Evolutionary conservation across 2,797 vertebrate species (phyloP), one percentile per base, ranked within the genome.

Genomic region (Malacoctenus gilli): DNA sequence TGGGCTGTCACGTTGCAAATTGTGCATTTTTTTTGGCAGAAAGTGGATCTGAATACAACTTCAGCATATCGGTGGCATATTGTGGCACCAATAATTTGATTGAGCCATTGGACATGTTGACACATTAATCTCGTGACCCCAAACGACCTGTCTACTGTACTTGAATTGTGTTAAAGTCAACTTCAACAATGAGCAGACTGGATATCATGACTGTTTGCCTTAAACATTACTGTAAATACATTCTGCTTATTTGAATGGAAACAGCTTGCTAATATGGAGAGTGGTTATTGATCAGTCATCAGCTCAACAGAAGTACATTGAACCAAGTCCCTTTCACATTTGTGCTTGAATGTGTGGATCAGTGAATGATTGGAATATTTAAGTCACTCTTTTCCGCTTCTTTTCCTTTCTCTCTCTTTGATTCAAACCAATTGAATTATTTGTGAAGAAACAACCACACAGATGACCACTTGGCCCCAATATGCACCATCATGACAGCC

Each of bases 391-490:
- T n/a, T n/a, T n/a, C n/a, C 9, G 6, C 1, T 28, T 28, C 9
- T 28, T 5, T 28, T 1, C 25, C 6, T 23, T 4, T 23, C 8
- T 23, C 8, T 23, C 22, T 4, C 8, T 6, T 28, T 28, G 25
- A 28, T 28, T 28, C 25, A 28, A 28, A 28, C 25, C 25, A 28
- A n/a, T n/a, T n/a, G n/a, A n/a, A n/a, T n/a, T 48, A 37, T 70
- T 69, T 35, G 37, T 61, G 59, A 59, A 1, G 12, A 6, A 69
- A 64, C 58, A 59, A 60, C 83, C 59, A 70, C 22, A 53, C 62
- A 73, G 71, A 69, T 53, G 6, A 21, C 34, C 39, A 34, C 30
- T 42, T 51, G 21, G 23, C 15, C 10, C 35, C 30, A 18, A 53
- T 50, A 31, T 66, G 32, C 43, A 37, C n/a, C 36, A 9, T 58